A percentile compares a stretch with the other conserved stretches of the same genome.
phyloP scores from a whole-genome alignment of 2,888 invertebrate species.

The Dysmachus trigonus region DNA sequence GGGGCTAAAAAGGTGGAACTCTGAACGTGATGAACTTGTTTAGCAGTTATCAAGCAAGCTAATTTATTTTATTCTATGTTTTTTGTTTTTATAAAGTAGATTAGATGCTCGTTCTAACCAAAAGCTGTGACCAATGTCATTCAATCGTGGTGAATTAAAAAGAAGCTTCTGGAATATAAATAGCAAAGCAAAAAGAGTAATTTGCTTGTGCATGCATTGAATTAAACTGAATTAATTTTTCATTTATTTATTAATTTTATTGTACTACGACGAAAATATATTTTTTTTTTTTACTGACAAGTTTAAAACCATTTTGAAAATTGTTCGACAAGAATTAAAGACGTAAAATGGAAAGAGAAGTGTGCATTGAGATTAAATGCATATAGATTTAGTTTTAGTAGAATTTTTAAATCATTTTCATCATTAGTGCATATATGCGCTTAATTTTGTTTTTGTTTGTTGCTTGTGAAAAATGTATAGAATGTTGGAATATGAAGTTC shows the following conservation, averaged over 20 bases:
- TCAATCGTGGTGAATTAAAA: background rate
- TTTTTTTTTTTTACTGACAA: background rate
- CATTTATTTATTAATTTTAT: background rate
- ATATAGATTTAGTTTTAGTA: no score
- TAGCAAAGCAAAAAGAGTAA: background rate
- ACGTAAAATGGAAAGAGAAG: no score
- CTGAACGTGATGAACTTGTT: background rate
- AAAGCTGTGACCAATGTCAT: background rate
- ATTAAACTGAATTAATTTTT: background rate
- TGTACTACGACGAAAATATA: background rate
- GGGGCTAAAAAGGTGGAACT: background rate
- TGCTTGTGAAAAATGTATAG: no score
- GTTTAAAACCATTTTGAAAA: background rate
- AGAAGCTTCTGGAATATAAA: background rate
- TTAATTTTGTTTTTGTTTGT: no score
- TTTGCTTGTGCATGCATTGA: background rate
- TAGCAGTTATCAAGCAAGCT: background rate
- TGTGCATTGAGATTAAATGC: no score
- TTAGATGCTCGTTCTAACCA: background rate
- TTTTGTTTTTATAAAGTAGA: background rate
- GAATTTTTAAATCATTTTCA: no score
- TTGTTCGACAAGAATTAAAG: no score
- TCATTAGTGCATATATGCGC: no score
- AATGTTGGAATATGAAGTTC: no score
- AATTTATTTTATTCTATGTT: background rate